Evolutionary conservation across 1,140 invertebrate genomes (phyloP).

Genomic region (Paramacrobiotus metropolitanus): DNA sequence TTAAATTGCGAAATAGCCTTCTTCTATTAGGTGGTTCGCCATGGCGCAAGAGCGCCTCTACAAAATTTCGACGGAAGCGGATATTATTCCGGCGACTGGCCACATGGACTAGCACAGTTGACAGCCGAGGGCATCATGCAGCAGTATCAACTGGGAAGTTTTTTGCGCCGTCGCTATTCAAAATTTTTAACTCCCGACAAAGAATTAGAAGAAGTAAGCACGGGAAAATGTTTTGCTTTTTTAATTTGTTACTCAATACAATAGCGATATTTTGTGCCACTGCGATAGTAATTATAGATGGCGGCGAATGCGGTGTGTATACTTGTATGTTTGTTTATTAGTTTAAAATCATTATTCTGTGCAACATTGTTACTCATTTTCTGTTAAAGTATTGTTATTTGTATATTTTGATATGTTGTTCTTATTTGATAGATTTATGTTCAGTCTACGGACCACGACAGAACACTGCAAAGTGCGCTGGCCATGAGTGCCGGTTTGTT

Average conservation of each 20-base stretch:
- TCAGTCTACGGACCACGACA: not conserved
- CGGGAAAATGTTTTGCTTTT: not conserved
- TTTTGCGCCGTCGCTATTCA: not conserved
- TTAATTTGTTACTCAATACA: not conserved
- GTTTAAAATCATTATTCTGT: not conserved
- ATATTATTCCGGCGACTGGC: not conserved
- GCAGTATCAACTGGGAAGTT: not conserved
- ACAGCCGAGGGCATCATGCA: not conserved
- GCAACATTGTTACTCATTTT: no score
- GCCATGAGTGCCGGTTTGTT: not conserved
- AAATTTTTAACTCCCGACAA: not conserved
- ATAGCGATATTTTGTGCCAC: not conserved
- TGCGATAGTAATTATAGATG: not conserved
- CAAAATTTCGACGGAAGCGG: not conserved
- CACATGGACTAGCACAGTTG: not conserved
- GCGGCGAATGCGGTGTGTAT: not conserved
- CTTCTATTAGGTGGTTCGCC: not conserved
- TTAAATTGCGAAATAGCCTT: not conserved
- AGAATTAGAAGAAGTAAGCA: no score
- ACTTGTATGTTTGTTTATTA: not conserved
- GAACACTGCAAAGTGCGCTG: not conserved
- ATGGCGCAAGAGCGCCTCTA: not conserved
- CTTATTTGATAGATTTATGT: not conserved
- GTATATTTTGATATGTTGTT: no score
- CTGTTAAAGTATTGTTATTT: no score